Evolutionary conservation across 2,888 invertebrate genomes (phyloP), one percentile per base, ranked within the genome.

Genomic region (Nemotelus nigrinus): DNA sequence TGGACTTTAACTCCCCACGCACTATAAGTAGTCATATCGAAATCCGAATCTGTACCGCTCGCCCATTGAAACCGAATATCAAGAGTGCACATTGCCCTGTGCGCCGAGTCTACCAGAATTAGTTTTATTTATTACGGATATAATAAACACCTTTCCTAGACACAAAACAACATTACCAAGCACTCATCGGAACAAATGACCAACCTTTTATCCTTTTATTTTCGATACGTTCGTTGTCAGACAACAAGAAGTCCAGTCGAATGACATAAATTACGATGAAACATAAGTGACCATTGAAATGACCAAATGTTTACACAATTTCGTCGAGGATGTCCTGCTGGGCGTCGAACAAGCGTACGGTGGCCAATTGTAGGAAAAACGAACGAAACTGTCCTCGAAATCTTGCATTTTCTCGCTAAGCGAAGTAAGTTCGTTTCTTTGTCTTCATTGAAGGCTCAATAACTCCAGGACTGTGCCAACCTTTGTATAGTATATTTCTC

Each of bases 251-350:
- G 76, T 79, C 78, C 79, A 78, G 79, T 79, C 79, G 80, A 80
- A 77, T 79, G 65, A 78, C 53, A 81, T 81, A 81, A 81, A 81
- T 81, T 81, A 81, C 80, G 77, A 78, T 79, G 80, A 80, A 80
- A 80, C 80, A 80, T 80, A 81, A 80, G 80, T 79, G 81, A 81
- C 81, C 81, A 80, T 81, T 81, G 80, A 81, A 81, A 81, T 81
- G 81, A 80, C 81, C 81, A 81, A 81, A 81, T 81, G 81, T 81
- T 81, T 81, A 81, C 81, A 81, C 80, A 81, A 81, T 81, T 81
- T 70, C 64, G 70, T 76, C 58, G 68, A 67, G 76, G 76, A 65
- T 76, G 44, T 74, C 76, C 65, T 76, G 76, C 76, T 76, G 76
- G 47, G 76, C 65, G 76, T 65, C 45, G 76, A 47, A 65, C 53